These are phyloP conservation scores for Melinaea marsaeus DNA, from an alignment of 2,888 invertebrate genomes.

Conservation along the genomic window DNA sequence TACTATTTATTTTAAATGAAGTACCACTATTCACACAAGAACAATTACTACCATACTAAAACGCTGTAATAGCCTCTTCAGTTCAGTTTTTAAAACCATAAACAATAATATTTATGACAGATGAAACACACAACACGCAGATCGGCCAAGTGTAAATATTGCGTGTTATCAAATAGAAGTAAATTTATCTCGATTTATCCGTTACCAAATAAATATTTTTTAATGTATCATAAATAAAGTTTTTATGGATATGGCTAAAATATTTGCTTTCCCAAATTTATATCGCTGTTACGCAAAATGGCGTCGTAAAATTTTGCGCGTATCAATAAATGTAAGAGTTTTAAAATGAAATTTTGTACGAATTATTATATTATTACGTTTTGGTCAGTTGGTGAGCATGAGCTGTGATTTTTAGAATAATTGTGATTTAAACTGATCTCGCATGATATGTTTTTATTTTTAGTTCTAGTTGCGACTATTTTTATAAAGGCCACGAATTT, in stretches of 20 bases:
- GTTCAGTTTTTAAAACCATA: not conserved
- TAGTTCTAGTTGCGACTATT: conserved; percentile 1
- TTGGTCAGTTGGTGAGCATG: not conserved
- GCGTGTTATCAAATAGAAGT: not conserved
- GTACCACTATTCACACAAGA: too few species aligned
- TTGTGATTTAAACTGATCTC: not conserved
- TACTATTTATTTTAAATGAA: too few species aligned
- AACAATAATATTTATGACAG: not conserved
- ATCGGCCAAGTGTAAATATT: not conserved
- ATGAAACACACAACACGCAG: not conserved
- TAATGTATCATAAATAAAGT: too few species aligned
- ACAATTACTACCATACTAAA: too few species aligned
- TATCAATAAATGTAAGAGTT: too few species aligned
- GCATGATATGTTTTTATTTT: not conserved
- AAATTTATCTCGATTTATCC: not conserved
- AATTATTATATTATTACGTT: not conserved
- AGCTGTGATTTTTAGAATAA: not conserved
- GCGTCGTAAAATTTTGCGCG: too few species aligned
- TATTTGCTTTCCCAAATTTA: conserved; percentile 3
- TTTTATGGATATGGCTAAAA: not conserved
- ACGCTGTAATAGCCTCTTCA: not conserved
- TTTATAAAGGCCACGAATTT: not conserved
- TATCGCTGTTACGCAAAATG: not conserved
- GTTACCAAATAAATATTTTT: conserved; percentile 9
- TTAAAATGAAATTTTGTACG: not conserved